Conservation (phyloP, 2,888 invertebrate genomes). For the Ferdinandea cuprea region DNA sequence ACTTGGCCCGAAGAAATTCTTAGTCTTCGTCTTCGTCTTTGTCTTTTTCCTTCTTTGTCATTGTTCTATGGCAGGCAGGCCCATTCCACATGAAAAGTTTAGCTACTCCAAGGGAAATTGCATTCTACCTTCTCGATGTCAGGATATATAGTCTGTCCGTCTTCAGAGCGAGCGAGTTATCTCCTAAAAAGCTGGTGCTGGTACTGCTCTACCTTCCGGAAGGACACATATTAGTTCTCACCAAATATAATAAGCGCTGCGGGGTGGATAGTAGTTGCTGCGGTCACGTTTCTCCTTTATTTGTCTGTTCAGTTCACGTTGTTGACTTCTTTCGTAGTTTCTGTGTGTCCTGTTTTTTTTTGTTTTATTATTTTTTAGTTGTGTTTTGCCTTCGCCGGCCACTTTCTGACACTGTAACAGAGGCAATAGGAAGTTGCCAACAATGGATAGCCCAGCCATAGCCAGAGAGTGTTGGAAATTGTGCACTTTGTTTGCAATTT, state of each 20-base stretch:
- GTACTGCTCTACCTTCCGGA: slow-evolving; percentile 46
- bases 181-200: background rate
- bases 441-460: too few species aligned
- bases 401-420: slow-evolving; percentile 45
- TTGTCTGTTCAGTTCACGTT: slow-evolving; percentile 71
- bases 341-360: slow-evolving; percentile 20
- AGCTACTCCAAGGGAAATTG: slow-evolving; percentile 52
- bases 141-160: slow-evolving; percentile 28
- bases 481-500: slow-evolving; percentile 82
- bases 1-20: slow-evolving; percentile 55
- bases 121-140: slow-evolving; percentile 57
- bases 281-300: slow-evolving; percentile 69
- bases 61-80: slow-evolving; percentile 8
- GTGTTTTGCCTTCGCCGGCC: slow-evolving; percentile 8
- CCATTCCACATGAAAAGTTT: slow-evolving; percentile 39
- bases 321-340: slow-evolving; percentile 46
- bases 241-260: slow-evolving; percentile 69
- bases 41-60: slow-evolving; percentile 36
- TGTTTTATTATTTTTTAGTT: slow-evolving; percentile 11
- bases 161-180: slow-evolving; percentile 1
- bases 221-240: slow-evolving; percentile 62
- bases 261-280: slow-evolving; percentile 34
- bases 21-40: too few species aligned
- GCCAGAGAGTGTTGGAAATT: slow-evolving; percentile 35
- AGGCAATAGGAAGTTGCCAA: slow-evolving; percentile 54